phyloP scores from a whole-genome alignment of 1,140 invertebrate species.

The Vanessa tameamea region DNA sequence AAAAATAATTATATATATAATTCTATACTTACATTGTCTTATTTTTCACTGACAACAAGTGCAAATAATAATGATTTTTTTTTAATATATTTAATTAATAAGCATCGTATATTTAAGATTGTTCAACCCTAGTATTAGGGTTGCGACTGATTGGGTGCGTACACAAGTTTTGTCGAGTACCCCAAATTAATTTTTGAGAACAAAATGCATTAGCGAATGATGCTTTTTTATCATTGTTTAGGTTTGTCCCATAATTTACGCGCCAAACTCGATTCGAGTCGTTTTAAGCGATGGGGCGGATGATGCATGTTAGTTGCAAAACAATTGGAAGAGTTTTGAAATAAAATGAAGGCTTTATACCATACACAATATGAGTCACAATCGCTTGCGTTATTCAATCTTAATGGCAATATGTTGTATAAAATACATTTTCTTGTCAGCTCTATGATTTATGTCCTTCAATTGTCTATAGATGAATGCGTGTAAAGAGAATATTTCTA shows the following conservation, averaged over 20 bases:
- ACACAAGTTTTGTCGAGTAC: slow-evolving; percentile 71
- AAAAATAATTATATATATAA: no score
- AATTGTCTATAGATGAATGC: slow-evolving; percentile 75
- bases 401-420: slow-evolving; percentile 39
- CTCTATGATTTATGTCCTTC: slow-evolving; percentile 72
- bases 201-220: slow-evolving; percentile 78
- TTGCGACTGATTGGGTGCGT: slow-evolving; percentile 65
- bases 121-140: slow-evolving; percentile 55
- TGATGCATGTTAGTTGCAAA: slow-evolving; percentile 48
- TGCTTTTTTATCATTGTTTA: slow-evolving; percentile 74
- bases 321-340: slow-evolving; percentile 15
- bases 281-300: slow-evolving; percentile 69
- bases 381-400: slow-evolving; percentile 31
- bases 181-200: slow-evolving; percentile 78
- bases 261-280: slow-evolving; percentile 62
- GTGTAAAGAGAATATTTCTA: slow-evolving; percentile 74
- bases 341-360: slow-evolving; percentile 30
- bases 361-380: slow-evolving; percentile 31
- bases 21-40: no score
- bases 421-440: slow-evolving; percentile 70
- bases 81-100: no score
- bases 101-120: not conserved
- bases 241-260: slow-evolving; percentile 77
- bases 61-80: no score
- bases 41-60: no score